Evolutionary conservation across 2,113 vertebrate species (phyloP), one percentile per base, ranked within the genome.

Genomic region (Corythoichthys haematopterus): DNA sequence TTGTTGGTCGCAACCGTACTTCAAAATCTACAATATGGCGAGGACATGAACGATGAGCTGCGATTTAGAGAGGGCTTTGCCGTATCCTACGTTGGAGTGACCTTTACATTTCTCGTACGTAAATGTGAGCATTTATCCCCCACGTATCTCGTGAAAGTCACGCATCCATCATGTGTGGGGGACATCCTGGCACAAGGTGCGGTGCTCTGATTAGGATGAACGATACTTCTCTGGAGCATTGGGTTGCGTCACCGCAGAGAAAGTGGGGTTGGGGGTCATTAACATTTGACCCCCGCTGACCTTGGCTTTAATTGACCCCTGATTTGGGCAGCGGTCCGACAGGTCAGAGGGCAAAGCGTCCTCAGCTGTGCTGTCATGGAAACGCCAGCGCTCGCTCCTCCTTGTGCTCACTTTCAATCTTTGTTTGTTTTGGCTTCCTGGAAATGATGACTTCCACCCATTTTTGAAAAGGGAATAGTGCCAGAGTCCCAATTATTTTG

Each of bases 361-460:
- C 60, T 62, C 60, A 62, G 60, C 60, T 62, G 60, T 46, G 60
- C 60, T 62, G 60, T 46, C 60, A 62, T 62, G 60, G 60, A 11
- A 62, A 62, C 60, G 10, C 20, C 60, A 33, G 43, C 43, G 40
- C 40, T 13, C 20, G 58, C 38, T 61, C 10, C 15, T 61, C 8
- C 38, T 33, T n/a, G 28, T 62, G n/a, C 38, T 62, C 59, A 62
- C n/a, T 62, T 62, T 45, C n/a, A 46, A 62, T 45, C 11, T 46
- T 40, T 43, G 40, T 43, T 43, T 43, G 40, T 43, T 43, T 43
- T 43, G 40, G 40, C 3, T 43, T 43, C 6, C 40, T 43, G 40
- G 40, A 43, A 43, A 43, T 43, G 40, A 43, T 7, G 40, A 43
- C 38, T 40, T 40, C 3, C 38, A 40, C 38, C 38, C 4, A 43